A percentile compares a stretch with the other conserved stretches of the same genome.
These are phyloP conservation scores for Deilephila porcellus DNA, from an alignment of 2,888 invertebrate species.

Conservation along the genomic window DNA sequence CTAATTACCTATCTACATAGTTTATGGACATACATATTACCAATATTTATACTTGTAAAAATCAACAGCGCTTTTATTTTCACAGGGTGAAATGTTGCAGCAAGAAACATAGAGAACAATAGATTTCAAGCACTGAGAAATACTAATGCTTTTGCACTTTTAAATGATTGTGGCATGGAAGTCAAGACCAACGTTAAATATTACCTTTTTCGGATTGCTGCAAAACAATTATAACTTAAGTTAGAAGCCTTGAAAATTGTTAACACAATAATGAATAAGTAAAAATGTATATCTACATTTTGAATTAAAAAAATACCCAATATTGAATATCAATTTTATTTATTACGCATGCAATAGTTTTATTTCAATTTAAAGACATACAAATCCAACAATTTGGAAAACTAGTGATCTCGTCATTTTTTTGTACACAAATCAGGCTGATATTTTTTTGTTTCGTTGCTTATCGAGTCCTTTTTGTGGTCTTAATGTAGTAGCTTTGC, in stretches of 20 bases:
- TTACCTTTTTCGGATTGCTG: too few species aligned
- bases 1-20: too few species aligned
- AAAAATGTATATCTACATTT: too few species aligned
- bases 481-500: slow-evolving; percentile 51
- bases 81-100: slow-evolving; percentile 23
- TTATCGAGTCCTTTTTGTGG: slow-evolving; percentile 49
- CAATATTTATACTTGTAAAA: neutral
- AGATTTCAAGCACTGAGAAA: slow-evolving; percentile 9
- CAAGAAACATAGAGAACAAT: neutral
- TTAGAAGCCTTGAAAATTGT: neutral
- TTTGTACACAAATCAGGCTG: neutral
- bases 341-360: neutral
- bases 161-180: too few species aligned
- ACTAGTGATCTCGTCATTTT: neutral
- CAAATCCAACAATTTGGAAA: neutral
- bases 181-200: too few species aligned
- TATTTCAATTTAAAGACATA: neutral
- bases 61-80: neutral
- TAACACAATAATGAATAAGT: too few species aligned
- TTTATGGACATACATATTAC: too few species aligned
- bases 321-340: neutral
- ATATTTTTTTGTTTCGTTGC: slow-evolving; percentile 39
- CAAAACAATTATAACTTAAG: neutral
- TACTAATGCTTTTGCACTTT: too few species aligned
- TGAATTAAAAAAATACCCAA: too few species aligned